These are phyloP conservation scores for Otis tarda DNA, from an alignment of 2,113 vertebrate genomes.

Conservation along the genomic window DNA sequence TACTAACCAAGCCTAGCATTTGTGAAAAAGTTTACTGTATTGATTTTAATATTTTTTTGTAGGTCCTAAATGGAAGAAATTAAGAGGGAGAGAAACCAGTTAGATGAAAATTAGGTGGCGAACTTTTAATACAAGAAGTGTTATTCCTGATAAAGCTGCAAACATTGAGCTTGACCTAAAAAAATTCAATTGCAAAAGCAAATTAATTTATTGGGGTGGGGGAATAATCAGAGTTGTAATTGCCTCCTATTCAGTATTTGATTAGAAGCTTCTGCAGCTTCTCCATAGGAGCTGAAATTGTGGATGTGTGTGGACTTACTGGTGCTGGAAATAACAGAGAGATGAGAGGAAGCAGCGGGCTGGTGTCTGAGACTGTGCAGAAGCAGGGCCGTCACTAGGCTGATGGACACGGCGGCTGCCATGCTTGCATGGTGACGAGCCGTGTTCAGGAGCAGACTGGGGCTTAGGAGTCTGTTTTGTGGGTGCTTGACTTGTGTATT, in stretches of 20 bases:
- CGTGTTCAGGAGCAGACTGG: not conserved
- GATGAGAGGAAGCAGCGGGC: not conserved
- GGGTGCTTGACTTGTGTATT: not conserved
- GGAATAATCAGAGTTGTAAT: not conserved
- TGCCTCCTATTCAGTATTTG: not conserved
- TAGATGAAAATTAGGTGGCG: not conserved
- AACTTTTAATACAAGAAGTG: not conserved
- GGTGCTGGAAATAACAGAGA: not conserved
- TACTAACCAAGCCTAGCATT: not conserved
- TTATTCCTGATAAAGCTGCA: not conserved
- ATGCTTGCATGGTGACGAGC: rapidly evolving
- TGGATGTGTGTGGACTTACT: not conserved
- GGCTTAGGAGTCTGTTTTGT: not conserved
- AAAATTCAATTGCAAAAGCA: not conserved
- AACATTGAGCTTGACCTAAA: not conserved
- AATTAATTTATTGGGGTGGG: not conserved
- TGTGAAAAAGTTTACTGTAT: not conserved
- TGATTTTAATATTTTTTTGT: not conserved
- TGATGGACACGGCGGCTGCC: rapidly evolving
- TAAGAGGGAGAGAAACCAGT: not conserved
- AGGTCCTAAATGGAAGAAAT: not conserved
- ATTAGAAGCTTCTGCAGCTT: not conserved
- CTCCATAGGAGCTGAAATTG: not conserved
- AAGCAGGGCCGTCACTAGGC: not conserved
- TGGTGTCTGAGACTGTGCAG: too few relatives aligned